Percentiles rank a stretch among this genome's conserved stretches.
Conservation (phyloP, 2,113 vertebrate genomes). For the Patagioenas fasciata region DNA sequence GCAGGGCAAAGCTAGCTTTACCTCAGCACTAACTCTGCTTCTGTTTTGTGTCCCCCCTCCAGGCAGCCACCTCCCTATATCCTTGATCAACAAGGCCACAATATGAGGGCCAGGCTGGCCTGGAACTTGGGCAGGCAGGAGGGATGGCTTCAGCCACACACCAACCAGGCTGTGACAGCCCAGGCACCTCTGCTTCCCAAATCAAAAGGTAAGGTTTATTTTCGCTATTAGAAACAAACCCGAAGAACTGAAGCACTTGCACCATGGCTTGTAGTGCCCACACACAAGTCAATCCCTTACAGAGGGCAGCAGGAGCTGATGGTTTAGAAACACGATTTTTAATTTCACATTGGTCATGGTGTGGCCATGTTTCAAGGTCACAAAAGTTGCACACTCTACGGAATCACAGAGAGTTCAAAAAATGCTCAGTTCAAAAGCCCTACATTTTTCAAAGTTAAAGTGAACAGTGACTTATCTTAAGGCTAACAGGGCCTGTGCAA, state of each 20-base stretch:
- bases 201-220: neutral
- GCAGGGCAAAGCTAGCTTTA: neutral
- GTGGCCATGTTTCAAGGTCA: neutral
- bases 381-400: neutral
- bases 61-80: slow-evolving; percentile 46
- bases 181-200: neutral
- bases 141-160: neutral
- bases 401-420: neutral
- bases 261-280: neutral
- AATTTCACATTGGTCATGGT: neutral
- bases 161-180: neutral
- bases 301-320: neutral
- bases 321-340: neutral
- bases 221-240: neutral
- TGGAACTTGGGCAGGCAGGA: slow-evolving; percentile 26
- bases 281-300: neutral
- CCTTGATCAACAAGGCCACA: neutral
- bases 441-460: neutral
- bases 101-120: neutral
- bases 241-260: neutral
- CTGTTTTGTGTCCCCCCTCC: neutral
- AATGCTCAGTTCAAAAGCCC: neutral
- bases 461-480: neutral
- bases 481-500: neutral
- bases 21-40: neutral